Conservation (phyloP, 1,140 invertebrate genomes). For the Aphelinus certus region DNA sequence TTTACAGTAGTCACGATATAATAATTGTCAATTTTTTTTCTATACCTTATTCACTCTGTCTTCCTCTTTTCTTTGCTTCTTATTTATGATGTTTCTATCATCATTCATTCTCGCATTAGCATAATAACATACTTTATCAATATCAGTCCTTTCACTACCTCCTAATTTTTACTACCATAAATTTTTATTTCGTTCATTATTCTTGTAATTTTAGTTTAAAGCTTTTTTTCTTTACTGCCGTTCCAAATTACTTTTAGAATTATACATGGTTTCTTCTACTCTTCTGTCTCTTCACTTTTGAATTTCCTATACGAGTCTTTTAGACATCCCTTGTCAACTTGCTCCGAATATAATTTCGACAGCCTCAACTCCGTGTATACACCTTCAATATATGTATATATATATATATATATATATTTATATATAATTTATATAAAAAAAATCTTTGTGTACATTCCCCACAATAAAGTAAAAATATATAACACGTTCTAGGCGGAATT, state of each 20-base stretch:
- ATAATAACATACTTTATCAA: slow-evolving; percentile 47
- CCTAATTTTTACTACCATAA: slow-evolving; percentile 52
- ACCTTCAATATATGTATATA: slow-evolving; percentile 33
- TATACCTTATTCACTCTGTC: slow-evolving; percentile 46
- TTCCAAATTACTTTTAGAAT: slow-evolving; percentile 52
- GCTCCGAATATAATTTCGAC: slow-evolving; percentile 49
- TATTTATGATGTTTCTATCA: slow-evolving; percentile 20
- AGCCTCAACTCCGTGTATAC: slow-evolving; percentile 48
- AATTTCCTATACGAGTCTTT: slow-evolving; percentile 39
- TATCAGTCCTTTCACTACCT: slow-evolving; percentile 53
- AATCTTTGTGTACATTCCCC: slow-evolving; percentile 32
- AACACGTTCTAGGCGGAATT: slow-evolving; percentile 27
- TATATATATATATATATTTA: slow-evolving; percentile 41
- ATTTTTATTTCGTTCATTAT: slow-evolving; percentile 54
- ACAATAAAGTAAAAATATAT: slow-evolving; percentile 35
- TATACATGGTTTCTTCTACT: slow-evolving; percentile 39
- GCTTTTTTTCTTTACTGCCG: slow-evolving; percentile 62
- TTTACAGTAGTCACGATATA: slow-evolving; percentile 64
- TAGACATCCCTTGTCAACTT: slow-evolving; percentile 49
- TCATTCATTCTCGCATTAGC: slow-evolving; percentile 36
- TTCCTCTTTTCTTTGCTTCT: slow-evolving; percentile 13
- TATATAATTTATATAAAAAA: slow-evolving; percentile 32
- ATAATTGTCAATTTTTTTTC: slow-evolving; percentile 51
- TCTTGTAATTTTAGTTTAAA: slow-evolving; percentile 62
- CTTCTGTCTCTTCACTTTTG: not conserved